Base-by-base conservation (phyloP, 2,113 vertebrate genomes). In the Morone saxatilis region DNA sequence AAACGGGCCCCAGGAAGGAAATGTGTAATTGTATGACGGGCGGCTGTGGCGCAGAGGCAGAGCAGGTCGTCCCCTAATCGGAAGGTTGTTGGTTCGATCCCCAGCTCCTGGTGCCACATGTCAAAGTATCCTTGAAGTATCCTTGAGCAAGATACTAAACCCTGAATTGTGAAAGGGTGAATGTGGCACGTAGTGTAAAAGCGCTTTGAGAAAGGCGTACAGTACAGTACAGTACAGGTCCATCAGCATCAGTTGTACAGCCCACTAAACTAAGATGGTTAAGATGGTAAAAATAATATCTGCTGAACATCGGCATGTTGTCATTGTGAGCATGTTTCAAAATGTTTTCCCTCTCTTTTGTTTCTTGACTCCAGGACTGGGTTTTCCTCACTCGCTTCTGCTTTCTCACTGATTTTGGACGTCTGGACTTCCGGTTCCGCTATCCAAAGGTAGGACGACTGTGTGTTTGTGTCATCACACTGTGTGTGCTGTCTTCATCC, bases 381-480 rank as follows among this genome's bases (percentile, higher is more conserved):
- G 93, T 96, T 86, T 95, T 95, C 85, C 94, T 96, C 76, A 96
- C 95, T 56, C 94, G 95, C 65, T 96, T 96, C 90, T 96, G 95
- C 82, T 96, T 96, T 85, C 94, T 96, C 60, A 96, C 95, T 0
- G 94, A 96, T 74, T 96, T 95, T 72, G 95, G 95, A 45, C 88
- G 95, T n/a, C 78, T 96, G 85, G 95, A 93, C 77, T 95, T 96
- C 84, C 90, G 83, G 65, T 95, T 94, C 80, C 90, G 90, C 53
- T 93, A 91, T 66, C 87, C 85, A 20, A 96, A 96, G 95, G 95
- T 95, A 94, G 76, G 77, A 53, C 25, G 20, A 38, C 31, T 83
- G 54, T 47, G 54, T 50, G 38, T 38, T 6, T 66, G 17, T 56
- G 48, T 75, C 2, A 25, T 25, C 25, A 25, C 25, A 25, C 25